Evolutionary conservation across 1,140 invertebrate genomes (phyloP), one percentile per base, ranked within the genome.

Genomic region (Tribolium castaneum): DNA sequence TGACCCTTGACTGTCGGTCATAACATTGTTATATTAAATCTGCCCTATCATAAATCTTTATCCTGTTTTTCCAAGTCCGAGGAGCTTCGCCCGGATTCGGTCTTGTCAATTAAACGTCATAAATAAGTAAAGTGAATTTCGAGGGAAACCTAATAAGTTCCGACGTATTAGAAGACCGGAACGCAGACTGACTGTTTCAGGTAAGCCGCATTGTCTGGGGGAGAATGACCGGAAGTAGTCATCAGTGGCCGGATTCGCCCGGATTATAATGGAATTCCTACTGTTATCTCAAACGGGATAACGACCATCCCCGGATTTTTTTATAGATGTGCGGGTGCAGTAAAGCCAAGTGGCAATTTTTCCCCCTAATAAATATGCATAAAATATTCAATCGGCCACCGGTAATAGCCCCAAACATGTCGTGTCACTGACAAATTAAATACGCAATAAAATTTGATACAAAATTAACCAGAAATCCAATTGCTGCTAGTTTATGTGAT

Each of bases 211-310:
- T 78, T 78, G 73, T 78, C 49, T 66, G 66, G 59, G 77, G 45
- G 54, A 30, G 75, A 78, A 78, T 78, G 77, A 78, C 77, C 77
- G 77, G 77, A 78, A 75, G 56, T 76, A 70, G 77, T 54, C 77
- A 71, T 70, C 73, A 66, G 74, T 49, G 66, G 35, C 77, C 77
- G 77, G 77, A 78, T 78, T 73, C 70, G 50, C 50, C 75, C 49
- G 73, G 77, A 54, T 78, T 70, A 78, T 71, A 54, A 77, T 77
- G 66, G 62, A 77, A 77, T 71, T 77, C 75, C 71, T 56, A 75
- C 39, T 66, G 59, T 45, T 72, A 72, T 54, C 70, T 72, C 51
- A 51, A 72, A 72, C 70, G 45, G 45, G 49, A 71, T 50, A 71
- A 50, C 22, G 30, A 14, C 34, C 70, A 34, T 25, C 13, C 13